These are phyloP conservation scores for Porites cylindrica DNA, from an alignment of 92 coral and sea anemone species.

Conservation along the genomic window DNA sequence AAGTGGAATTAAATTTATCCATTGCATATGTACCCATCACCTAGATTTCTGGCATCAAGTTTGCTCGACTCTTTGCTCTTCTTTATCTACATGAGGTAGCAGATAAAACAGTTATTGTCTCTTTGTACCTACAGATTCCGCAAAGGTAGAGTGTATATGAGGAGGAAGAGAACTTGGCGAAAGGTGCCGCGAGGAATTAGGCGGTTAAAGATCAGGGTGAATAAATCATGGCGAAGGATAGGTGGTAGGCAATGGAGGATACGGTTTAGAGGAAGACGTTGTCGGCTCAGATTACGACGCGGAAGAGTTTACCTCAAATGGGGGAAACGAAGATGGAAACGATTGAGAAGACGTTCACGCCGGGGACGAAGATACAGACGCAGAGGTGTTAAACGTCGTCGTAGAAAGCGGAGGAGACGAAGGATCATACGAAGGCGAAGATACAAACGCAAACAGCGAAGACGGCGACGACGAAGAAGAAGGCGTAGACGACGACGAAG, in stretches of 20 bases:
- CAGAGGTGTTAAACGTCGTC: neutral
- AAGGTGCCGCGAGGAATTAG: neutral
- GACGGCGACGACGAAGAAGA: constrained; percentile 24
- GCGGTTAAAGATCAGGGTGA: neutral
- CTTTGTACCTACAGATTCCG: constrained; percentile 9
- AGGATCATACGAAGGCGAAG: neutral
- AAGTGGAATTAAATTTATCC: too few species aligned
- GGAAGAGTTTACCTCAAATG: constrained; percentile 1
- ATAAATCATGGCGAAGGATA: neutral
- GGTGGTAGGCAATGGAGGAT: neutral
- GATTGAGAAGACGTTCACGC: neutral
- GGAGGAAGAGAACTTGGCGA: constrained; percentile 9
- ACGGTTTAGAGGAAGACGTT: neutral
- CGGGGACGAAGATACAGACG: constrained; percentile 17
- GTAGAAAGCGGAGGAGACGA: neutral
- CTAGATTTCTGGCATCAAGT: too few species aligned
- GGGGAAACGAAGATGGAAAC: neutral
- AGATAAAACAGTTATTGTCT: neutral
- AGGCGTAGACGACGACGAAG: constrained; percentile 17
- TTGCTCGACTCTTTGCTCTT: too few species aligned
- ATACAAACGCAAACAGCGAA: constrained; percentile 27
- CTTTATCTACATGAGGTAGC: too few species aligned
- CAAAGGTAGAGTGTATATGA: neutral
- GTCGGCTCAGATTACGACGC: constrained; percentile 5
- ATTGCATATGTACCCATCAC: too few species aligned